Conservation (phyloP, 2,113 vertebrate genomes). For the Calypte anna region DNA sequence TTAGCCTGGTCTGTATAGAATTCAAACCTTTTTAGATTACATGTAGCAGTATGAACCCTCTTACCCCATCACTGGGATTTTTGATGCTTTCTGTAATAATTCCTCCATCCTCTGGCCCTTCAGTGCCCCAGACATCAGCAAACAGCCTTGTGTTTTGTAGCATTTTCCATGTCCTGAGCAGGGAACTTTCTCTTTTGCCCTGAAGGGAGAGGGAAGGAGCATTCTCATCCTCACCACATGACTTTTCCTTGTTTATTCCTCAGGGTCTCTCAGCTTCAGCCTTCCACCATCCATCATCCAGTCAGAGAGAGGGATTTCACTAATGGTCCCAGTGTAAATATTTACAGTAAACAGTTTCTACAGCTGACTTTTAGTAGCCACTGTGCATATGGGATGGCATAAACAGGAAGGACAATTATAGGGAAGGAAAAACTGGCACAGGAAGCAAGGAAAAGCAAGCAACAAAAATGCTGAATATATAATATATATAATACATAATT, state of each 20-base stretch:
- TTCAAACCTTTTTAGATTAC: background rate
- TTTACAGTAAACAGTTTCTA: constrained; percentile 64
- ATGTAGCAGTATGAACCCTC: background rate
- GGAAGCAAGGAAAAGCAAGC: constrained; percentile 19
- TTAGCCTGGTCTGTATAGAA: background rate
- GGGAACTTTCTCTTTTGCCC: background rate
- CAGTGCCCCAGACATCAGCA: background rate
- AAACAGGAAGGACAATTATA: constrained; percentile 51
- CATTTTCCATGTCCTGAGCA: background rate
- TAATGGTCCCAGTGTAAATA: constrained; percentile 64
- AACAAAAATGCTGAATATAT: background rate
- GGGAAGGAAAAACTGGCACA: constrained; percentile 50
- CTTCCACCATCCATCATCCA: constrained; percentile 43
- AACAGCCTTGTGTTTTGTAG: background rate
- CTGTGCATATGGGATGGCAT: constrained; percentile 41
- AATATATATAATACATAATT: background rate
- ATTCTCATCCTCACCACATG: background rate
- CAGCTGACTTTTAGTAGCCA: constrained; percentile 53
- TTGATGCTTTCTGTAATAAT: background rate
- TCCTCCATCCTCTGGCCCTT: background rate
- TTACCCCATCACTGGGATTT: background rate
- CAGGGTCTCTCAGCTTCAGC: constrained; percentile 42
- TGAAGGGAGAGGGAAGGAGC: background rate
- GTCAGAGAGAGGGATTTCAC: constrained; percentile 35
- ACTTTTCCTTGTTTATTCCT: constrained; percentile 47